Conservation (phyloP, 2,113 vertebrate genomes). For the Oreotrochilus melanogaster region DNA sequence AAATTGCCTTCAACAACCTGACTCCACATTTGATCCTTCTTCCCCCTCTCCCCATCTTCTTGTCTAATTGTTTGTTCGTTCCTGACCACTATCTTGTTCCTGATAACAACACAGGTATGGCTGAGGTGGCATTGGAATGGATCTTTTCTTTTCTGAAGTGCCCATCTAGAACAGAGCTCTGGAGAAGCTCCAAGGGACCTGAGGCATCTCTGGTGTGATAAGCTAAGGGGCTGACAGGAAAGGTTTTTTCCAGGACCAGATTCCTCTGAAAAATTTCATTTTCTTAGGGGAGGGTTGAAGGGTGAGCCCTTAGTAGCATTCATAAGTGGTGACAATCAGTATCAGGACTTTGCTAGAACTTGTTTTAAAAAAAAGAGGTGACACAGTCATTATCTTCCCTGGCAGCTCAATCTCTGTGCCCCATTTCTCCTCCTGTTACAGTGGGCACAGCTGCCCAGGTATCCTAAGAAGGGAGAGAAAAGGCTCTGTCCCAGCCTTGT, state of each 20-base stretch:
- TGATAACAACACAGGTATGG: not conserved
- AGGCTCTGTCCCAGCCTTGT: not conserved
- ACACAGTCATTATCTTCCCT: not conserved
- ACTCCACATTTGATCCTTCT: not conserved
- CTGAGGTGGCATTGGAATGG: not conserved
- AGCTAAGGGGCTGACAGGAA: not conserved
- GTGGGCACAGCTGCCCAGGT: rapidly evolving
- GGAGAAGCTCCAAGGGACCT: not conserved
- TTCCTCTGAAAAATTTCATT: not conserved
- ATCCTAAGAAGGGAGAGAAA: not conserved
- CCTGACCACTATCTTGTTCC: not conserved
- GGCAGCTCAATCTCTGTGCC: not conserved
- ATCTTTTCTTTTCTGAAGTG: not conserved
- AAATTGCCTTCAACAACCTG: not conserved
- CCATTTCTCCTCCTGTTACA: not conserved
- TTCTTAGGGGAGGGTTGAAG: not conserved
- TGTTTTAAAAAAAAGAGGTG: not conserved
- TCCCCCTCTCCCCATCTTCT: rapidly evolving
- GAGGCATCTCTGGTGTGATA: not conserved
- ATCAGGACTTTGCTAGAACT: not conserved
- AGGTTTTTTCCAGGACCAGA: not conserved
- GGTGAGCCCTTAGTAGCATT: not conserved
- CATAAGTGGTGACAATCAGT: not conserved
- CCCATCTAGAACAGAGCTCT: not conserved
- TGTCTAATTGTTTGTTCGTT: not conserved